Base-by-base conservation (phyloP, 2,797 vertebrate genomes). In the Florisuga fusca region DNA sequence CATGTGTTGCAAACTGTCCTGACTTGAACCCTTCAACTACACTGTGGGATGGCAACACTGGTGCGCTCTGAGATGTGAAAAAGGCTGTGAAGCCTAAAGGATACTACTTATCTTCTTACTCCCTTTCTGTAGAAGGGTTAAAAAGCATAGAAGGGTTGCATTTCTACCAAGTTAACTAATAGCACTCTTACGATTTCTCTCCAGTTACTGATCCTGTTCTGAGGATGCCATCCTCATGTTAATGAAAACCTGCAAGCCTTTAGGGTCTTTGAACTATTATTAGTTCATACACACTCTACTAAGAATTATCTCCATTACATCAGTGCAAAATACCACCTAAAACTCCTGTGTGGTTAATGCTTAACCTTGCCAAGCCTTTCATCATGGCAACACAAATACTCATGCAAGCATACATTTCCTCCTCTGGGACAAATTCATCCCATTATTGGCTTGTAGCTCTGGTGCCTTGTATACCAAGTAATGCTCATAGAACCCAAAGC, bases 51-150 rank as follows among this genome's bases (percentile, higher is more conserved):
- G 54, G 17, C 61, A 61, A 45, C 36, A 45, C 11, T 23, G 7
- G 13, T 36, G 11, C 9, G 2, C 21, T 53, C 14, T 29, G 18
- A 38, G 11, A 18, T 3, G 2, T 62, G 14, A 18, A 46, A 79
- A 76, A 51, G 2, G 8, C 22, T 79, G 4, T 41, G 31, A 59
- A 50, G 4, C 9, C 12, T 17, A 43, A 67, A 72, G 0, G 0
- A 1, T 71, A 6, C 6, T 58, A 21, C 21, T 66, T 77, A 38
- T 22, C 5, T 69, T 64, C 69, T 48, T 53, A 8, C 10, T 62
- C 55, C 14, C 7, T 31, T 33, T 69, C 29, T 4, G 26, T 4
- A 10, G 1, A 15, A 46, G 9, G 7, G 13, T 78, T 85, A 6
- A 19, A 41, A 12, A 78, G 85, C n/a, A n/a, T n/a, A n/a, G n/a